Base-by-base conservation (phyloP, 2,113 vertebrate species). In the Opisthocomus hoazin region DNA sequence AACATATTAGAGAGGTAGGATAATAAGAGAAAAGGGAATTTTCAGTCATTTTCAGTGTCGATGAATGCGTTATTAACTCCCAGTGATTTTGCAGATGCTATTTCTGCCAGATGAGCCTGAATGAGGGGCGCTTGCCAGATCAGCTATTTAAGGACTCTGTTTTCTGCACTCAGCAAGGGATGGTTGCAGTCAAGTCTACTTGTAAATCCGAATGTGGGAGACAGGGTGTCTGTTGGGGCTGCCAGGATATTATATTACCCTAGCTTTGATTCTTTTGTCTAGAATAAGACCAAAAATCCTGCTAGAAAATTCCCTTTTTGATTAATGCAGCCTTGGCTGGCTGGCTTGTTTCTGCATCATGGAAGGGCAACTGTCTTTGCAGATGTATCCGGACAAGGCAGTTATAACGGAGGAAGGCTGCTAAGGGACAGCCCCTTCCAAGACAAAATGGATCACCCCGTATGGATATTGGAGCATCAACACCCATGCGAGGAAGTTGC, bases 11-110 rank as follows among this genome's bases (percentile, higher is more conserved):
- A 56, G 85, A 95, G 70, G 91, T 88, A 53, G 95, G 82, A 78
- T 94, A 92, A 95, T 86, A 91, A 94, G 84, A 54, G 93, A 87
- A 85, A 95, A 91, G 95, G 90, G 94, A 95, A 63, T 96, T 93
- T 94, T 93, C 65, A 41, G 70, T 89, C 65, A 19, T 96, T 96
- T 90, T 87, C 95, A 30, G 74, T 63, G 92, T 37, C 36, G 12
- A 82, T 96, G 86, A 96, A 94, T 89, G 89, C 50, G 4, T 96
- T 96, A 95, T 95, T 91, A 96, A 92, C 65, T 93, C 77, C n/a
- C 77, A 92, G 80, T 69, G 80, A 92, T 93, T 96, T 61, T 94
- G 89, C 90, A 94, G 90, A 89, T 92, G 86, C 88, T 92, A 1
- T 87, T 94, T 82, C 86, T 96, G 94, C 95, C 92, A 89, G 91